Conservation (phyloP, 2,888 invertebrate genomes). For the Luperina testacea region DNA sequence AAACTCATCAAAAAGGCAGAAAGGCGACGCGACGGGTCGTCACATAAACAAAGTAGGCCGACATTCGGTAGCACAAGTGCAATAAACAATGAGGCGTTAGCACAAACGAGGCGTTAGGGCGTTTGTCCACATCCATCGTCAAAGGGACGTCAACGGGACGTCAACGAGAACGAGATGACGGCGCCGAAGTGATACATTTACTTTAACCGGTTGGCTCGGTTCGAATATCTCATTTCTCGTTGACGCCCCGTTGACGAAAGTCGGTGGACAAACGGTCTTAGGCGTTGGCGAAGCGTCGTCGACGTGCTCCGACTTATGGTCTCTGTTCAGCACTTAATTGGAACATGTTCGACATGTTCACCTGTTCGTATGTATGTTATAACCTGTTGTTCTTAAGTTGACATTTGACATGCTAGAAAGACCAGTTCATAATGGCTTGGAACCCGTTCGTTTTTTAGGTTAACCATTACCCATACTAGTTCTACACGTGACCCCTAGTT, state of each 20-base stretch:
- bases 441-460: background rate
- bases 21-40: constrained; percentile 15
- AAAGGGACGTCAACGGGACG: background rate
- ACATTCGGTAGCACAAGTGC: constrained; percentile 57
- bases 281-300: constrained; percentile 32
- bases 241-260: background rate
- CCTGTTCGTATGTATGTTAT: constrained; percentile 24
- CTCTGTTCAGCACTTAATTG: constrained; percentile 54
- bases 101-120: constrained; percentile 35
- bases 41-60: constrained; percentile 55
- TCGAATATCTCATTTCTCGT: background rate
- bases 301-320: constrained; percentile 54
- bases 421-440: background rate
- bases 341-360: constrained; percentile 54
- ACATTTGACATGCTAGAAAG: constrained; percentile 16
- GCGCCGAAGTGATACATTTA: background rate
- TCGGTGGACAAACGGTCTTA: background rate
- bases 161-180: background rate
- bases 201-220: background rate
- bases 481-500: background rate
- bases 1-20: constrained; percentile 43
- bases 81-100: constrained; percentile 43
- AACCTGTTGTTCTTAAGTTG: constrained; percentile 17
- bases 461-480: background rate
- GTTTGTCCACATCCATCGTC: background rate